Evolutionary conservation across 2,797 vertebrate species (phyloP).

Genomic region (Phaenicophaeus curvirostris): DNA sequence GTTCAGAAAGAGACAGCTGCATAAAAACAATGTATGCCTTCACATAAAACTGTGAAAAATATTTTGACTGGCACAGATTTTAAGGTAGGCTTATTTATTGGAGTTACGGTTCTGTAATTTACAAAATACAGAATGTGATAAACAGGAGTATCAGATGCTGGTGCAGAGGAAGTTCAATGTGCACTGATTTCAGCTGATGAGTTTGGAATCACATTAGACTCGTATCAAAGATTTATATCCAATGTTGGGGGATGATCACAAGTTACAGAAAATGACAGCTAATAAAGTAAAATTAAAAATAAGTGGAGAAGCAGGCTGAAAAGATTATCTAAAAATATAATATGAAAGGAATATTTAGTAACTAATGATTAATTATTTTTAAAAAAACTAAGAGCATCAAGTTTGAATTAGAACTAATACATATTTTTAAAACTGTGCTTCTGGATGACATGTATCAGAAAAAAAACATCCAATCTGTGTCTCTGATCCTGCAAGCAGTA

Average conservation of each 20-base stretch:
- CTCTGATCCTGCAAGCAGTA: slow-evolving; percentile 32
- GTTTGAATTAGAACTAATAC: neutral
- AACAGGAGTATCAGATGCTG: slow-evolving; percentile 75
- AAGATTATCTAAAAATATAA: neutral
- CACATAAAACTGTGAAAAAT: slow-evolving; percentile 54
- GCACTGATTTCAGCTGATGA: slow-evolving; percentile 40
- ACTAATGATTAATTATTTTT: neutral
- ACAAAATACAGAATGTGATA: slow-evolving; percentile 74
- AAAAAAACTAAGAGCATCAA: neutral
- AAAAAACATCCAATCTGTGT: neutral
- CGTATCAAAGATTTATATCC: slow-evolving; percentile 3
- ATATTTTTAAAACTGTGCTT: neutral
- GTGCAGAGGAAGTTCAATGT: slow-evolving; percentile 57
- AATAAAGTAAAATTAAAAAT: slow-evolving; percentile 36
- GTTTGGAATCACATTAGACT: slow-evolving; percentile 38
- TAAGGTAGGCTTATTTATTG: slow-evolving; percentile 72
- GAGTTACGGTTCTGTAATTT: slow-evolving; percentile 77
- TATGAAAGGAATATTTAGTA: neutral
- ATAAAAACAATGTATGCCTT: slow-evolving; percentile 65
- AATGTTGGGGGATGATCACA: neutral
- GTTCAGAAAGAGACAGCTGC: slow-evolving; percentile 54
- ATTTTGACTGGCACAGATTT: slow-evolving; percentile 66
- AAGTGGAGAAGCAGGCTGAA: neutral
- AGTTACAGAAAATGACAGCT: slow-evolving; percentile 6
- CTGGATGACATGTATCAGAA: neutral